Conservation (phyloP, 2,888 invertebrate genomes). For the Synanthedon tipuliformis region DNA sequence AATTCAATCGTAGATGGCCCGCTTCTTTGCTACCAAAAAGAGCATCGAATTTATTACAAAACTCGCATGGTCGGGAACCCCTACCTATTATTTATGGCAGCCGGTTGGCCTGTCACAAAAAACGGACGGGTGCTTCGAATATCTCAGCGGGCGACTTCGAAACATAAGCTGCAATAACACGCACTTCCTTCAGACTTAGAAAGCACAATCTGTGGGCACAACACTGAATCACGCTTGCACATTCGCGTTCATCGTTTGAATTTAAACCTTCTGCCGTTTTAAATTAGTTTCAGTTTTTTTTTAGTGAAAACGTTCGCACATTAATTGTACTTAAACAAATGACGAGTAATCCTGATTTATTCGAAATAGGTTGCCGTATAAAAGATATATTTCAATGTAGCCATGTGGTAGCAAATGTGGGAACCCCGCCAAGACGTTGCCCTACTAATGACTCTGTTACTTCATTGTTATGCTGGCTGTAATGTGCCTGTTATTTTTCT, state of each 20-base stretch:
- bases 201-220: slow-evolving; percentile 16
- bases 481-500: slow-evolving; percentile 10
- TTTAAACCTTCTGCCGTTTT: background rate
- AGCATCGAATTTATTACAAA: slow-evolving; percentile 69
- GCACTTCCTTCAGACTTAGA: slow-evolving; percentile 54
- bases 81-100: slow-evolving; percentile 70
- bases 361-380: slow-evolving; percentile 46
- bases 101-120: slow-evolving; percentile 69
- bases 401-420: slow-evolving; percentile 67
- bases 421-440: slow-evolving; percentile 65
- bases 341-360: slow-evolving; percentile 60
- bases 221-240: slow-evolving; percentile 20
- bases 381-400: slow-evolving; percentile 50
- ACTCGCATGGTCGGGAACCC: slow-evolving; percentile 57
- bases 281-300: background rate
- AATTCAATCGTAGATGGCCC: slow-evolving; percentile 60
- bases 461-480: slow-evolving; percentile 48
- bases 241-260: slow-evolving; percentile 13
- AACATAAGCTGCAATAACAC: slow-evolving; percentile 69
- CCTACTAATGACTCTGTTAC: slow-evolving; percentile 61
- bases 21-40: slow-evolving; percentile 63
- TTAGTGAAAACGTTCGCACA: background rate
- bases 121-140: slow-evolving; percentile 65
- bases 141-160: slow-evolving; percentile 65
- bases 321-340: slow-evolving; percentile 10